A percentile compares a stretch with the other conserved stretches of the same genome.
Evolutionary conservation across 2,888 invertebrate genomes (phyloP).

Genomic region (Eupithecia subfuscata): DNA sequence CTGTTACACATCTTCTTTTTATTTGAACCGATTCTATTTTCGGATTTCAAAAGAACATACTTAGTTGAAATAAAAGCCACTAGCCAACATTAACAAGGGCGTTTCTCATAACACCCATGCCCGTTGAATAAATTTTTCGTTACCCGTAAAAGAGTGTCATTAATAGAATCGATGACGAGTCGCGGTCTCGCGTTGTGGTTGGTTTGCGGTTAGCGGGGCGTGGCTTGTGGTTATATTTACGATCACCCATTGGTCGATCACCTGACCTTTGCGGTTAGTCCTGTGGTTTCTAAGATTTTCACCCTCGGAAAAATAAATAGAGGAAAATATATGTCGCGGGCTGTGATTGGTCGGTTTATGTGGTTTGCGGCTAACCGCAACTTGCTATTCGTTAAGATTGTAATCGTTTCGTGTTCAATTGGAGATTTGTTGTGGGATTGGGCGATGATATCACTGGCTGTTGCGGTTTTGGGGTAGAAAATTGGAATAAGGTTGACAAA

Average conservation of each 20-base stretch:
- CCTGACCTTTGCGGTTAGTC: constrained; percentile 84
- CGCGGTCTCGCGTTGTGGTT: constrained; percentile 83
- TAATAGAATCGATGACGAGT: constrained; percentile 75
- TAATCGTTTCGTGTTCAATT: constrained; percentile 68
- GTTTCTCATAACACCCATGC: constrained; percentile 19
- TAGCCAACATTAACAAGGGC: constrained; percentile 20
- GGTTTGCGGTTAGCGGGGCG: constrained; percentile 87
- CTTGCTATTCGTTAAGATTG: constrained; percentile 80
- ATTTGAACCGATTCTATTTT: constrained; percentile 24
- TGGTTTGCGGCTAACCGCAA: constrained; percentile 82
- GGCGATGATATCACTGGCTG: constrained; percentile 46
- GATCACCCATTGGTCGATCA: constrained; percentile 84
- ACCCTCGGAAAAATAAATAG: constrained; percentile 81
- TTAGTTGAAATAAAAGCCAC: constrained; percentile 7
- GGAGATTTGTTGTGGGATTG: constrained; percentile 72
- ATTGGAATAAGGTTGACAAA: constrained; percentile 34
- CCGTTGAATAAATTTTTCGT: constrained; percentile 45
- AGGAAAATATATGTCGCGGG: constrained; percentile 73
- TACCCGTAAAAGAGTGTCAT: constrained; percentile 65
- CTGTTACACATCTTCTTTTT: constrained; percentile 12
- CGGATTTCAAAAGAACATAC: constrained; percentile 8
- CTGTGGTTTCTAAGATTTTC: constrained; percentile 86
- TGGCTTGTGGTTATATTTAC: constrained; percentile 85
- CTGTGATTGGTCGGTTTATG: constrained; percentile 73
- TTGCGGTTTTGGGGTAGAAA: constrained; percentile 41